Evolutionary conservation across 2,797 vertebrate species (phyloP).

Genomic region (Podarcis siculus): DNA sequence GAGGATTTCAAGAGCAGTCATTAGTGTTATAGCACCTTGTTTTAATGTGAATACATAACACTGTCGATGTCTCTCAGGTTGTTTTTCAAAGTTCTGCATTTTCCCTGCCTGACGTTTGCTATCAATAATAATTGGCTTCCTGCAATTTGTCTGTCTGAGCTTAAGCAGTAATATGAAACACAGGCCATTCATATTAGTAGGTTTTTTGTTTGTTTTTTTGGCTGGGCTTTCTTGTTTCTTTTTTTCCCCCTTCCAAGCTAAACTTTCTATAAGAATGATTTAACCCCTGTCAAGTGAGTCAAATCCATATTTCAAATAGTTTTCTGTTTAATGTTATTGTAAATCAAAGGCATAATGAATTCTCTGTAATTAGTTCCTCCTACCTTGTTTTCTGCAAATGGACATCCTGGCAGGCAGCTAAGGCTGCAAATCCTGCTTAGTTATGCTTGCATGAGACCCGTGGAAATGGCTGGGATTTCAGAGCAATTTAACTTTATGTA

Average conservation of each 20-base stretch:
- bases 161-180: background rate
- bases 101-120: background rate
- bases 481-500: background rate
- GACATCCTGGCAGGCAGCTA: background rate
- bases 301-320: constrained; percentile 4
- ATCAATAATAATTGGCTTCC: constrained; percentile 15
- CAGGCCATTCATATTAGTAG: background rate
- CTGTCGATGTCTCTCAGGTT: constrained; percentile 34
- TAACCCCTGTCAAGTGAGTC: constrained; percentile 13
- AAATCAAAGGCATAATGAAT: constrained; percentile 31
- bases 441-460: background rate
- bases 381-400: constrained; percentile 15
- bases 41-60: constrained; percentile 42
- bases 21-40: constrained; percentile 39
- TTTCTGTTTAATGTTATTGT: constrained; percentile 8
- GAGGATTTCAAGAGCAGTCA: constrained; percentile 41
- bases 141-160: constrained; percentile 2
- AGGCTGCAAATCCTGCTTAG: background rate
- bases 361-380: constrained; percentile 6
- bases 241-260: background rate
- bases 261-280: constrained; percentile 4
- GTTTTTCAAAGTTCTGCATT: constrained; percentile 10
- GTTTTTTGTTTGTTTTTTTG: background rate
- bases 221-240: background rate
- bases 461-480: background rate